These are phyloP conservation scores for Doryteuthis pealeii DNA, from an alignment of 1,140 invertebrate species.

Conservation along the genomic window DNA sequence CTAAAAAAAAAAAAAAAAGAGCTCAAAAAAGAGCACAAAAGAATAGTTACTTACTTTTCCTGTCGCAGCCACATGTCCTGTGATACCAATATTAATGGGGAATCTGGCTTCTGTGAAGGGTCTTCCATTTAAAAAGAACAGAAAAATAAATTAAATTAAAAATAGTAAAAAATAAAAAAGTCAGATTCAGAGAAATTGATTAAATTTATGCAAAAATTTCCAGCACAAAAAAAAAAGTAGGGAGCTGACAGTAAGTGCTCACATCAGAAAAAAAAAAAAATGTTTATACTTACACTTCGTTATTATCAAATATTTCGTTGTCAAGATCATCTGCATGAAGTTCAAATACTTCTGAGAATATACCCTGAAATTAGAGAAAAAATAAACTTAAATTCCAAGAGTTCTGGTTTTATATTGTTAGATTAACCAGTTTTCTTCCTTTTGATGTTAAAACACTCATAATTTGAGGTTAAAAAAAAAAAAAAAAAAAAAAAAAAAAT, in stretches of 20 bases:
- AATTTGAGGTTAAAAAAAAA: too few relatives aligned
- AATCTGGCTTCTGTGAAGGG: conserved; percentile 58
- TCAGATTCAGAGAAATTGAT: too few relatives aligned
- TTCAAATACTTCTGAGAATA: conserved; percentile 56
- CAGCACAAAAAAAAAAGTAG: too few relatives aligned
- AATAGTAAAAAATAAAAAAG: too few relatives aligned
- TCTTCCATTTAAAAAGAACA: not conserved
- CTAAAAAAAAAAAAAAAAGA: too few relatives aligned
- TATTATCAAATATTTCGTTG: conserved; percentile 51
- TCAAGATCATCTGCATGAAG: conserved; percentile 54
- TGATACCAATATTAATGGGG: conserved; percentile 80
- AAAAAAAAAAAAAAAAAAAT: too few relatives aligned
- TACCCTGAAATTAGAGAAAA: conserved; percentile 44
- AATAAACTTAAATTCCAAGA: too few relatives aligned
- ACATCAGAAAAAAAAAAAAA: not conserved
- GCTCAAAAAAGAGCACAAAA: too few relatives aligned
- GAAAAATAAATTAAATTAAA: conserved; percentile 11
- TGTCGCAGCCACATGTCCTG: conserved; percentile 89
- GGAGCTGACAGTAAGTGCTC: not conserved
- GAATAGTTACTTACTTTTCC: conserved; percentile 68
- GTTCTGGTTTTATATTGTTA: too few relatives aligned
- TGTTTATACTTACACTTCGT: conserved; percentile 46
- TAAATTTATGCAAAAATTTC: too few relatives aligned
- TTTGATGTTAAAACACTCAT: too few relatives aligned
- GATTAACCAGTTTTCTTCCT: too few relatives aligned